These are phyloP conservation scores for Mesitornis unicolor DNA, from an alignment of 2,113 vertebrate genomes.

Conservation along the genomic window DNA sequence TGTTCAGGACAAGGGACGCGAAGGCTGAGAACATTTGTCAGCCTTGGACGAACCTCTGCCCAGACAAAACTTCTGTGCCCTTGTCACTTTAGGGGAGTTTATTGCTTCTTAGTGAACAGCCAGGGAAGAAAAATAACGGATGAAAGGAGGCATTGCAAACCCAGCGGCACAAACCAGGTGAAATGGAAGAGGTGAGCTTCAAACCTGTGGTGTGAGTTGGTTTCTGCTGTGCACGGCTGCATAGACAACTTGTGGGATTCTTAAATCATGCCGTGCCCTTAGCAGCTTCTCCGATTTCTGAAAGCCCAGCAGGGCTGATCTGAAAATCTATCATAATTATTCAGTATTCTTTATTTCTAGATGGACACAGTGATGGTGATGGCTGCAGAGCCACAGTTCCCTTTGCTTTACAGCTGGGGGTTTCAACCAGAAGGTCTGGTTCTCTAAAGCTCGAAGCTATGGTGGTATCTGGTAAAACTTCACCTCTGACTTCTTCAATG, in stretches of 20 bases:
- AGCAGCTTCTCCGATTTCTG: neutral
- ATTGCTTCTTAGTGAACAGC: neutral
- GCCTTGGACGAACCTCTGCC: neutral
- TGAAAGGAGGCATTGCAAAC: neutral
- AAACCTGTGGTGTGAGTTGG: neutral
- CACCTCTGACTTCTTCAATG: neutral
- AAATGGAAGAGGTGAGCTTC: neutral
- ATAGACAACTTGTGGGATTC: too few species aligned
- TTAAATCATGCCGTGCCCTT: rapidly evolving
- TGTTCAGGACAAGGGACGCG: neutral
- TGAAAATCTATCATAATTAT: neutral
- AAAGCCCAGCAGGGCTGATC: rapidly evolving
- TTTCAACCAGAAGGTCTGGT: rapidly evolving
- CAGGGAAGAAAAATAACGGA: neutral
- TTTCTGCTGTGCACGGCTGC: too few species aligned
- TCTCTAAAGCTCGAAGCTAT: neutral
- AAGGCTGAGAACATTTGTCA: conserved; percentile 15
- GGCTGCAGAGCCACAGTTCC: rapidly evolving
- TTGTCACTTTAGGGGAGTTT: neutral
- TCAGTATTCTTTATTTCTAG: neutral
- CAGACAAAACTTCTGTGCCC: neutral
- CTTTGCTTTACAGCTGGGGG: rapidly evolving
- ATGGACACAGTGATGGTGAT: rapidly evolving
- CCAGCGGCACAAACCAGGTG: neutral
- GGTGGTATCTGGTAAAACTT: neutral